phyloP scores from a whole-genome alignment of 2,797 vertebrate genomes.

The Lacerta bilineata region DNA sequence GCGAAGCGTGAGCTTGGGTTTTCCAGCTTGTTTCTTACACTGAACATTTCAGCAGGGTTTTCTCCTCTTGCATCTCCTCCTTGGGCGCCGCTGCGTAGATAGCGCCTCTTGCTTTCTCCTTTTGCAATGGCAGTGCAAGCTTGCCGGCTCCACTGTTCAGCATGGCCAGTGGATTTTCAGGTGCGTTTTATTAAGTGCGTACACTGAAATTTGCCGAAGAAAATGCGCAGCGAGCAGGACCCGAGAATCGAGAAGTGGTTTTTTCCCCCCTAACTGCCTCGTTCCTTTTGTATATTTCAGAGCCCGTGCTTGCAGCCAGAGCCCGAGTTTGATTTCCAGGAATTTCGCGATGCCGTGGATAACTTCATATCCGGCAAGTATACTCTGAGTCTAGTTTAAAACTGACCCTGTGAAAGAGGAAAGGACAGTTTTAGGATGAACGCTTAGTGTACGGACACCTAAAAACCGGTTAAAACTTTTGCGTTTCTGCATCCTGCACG shows the following conservation, averaged over 20 bases:
- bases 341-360: conserved; percentile 85
- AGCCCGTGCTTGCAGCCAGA: conserved; percentile 73
- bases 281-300: conserved; percentile 57
- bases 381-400: neutral
- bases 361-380: conserved; percentile 87
- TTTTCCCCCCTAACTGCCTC: neutral
- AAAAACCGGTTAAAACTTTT: neutral
- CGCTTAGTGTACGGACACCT: neutral
- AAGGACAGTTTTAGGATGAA: neutral
- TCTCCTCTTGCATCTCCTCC: no score
- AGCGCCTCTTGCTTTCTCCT: neutral
- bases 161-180: conserved; percentile 74
- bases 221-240: neutral
- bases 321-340: conserved; percentile 79
- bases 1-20: fast-evolving
- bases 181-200: conserved; percentile 26
- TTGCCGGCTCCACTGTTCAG: conserved; percentile 43
- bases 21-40: neutral
- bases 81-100: neutral
- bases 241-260: neutral
- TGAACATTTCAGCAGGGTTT: neutral
- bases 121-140: conserved; percentile 60
- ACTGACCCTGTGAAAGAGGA: no score
- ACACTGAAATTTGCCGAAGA: neutral
- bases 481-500: neutral